Evolutionary conservation across 2,888 invertebrate species (phyloP), one percentile per base, ranked within the genome.

Genomic region (Drosophila robusta): DNA sequence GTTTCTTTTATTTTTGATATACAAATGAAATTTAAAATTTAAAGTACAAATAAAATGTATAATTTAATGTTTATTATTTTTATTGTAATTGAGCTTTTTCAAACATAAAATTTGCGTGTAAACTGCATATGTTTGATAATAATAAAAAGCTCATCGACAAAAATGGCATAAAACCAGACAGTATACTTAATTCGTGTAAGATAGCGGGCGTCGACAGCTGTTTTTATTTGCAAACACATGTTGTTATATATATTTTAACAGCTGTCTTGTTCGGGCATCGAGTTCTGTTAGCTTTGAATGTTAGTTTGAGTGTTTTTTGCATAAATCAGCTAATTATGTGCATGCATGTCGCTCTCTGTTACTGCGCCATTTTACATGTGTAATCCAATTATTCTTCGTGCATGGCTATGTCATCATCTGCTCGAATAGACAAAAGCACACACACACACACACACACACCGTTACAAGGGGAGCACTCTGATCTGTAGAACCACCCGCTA

Each of bases 341-440:
- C 41, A 29, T 51, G n/a, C 36, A 3, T 9, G 14, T 7, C 26
- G 8, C 26, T 54, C n/a, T 44, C 44, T 45, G 38, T 63, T 58
- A 50, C 54, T 54, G 36, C 50, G 46, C 36, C 22, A 38, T 41
- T 34, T 55, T 51, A 51, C 29, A 62, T 64, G 36, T 58, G 39
- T 58, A 65, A 76, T 76, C 73, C 61, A 72, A 76, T 77, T 74
- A 72, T 45, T 82, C 39, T 55, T 58, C 14, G 18, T 52, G 14
- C 41, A 1, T 18, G 26, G 18, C 9, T n/a, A 29, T 39, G 16
- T 26, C 49, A 39, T 42, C 34, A 34, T 34, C 39, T 26, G 46
- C 12, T 47, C 24, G 4, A 12, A 18, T 18, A 36, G 9, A 18
- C 9, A 14, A 24, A 12, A 36, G 12, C 34, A 45, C 41, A 34